phyloP scores from a whole-genome alignment of 2,888 invertebrate genomes.

The Spisula solida region DNA sequence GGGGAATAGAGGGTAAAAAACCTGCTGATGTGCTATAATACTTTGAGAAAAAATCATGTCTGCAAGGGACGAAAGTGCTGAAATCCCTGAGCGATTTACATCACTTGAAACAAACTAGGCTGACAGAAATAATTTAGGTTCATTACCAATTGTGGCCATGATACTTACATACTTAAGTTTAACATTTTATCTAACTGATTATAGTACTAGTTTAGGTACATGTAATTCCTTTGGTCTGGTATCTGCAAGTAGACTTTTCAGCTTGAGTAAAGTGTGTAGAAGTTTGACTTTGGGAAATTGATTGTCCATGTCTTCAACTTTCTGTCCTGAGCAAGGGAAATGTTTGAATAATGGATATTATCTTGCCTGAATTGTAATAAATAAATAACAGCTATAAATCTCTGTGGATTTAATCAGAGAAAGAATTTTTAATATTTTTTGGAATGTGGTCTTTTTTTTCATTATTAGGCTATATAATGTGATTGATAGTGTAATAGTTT shows the following conservation, averaged over 20 bases:
- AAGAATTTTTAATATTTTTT: not conserved
- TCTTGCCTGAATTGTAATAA: not conserved
- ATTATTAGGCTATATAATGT: not conserved
- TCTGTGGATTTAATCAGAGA: not conserved
- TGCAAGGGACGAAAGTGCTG: not conserved
- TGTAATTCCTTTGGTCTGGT: too few species aligned
- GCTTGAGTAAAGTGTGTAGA: too few species aligned
- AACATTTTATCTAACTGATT: too few species aligned
- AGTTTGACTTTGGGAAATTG: too few species aligned
- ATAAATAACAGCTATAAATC: not conserved
- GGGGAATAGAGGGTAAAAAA: slow-evolving; percentile 14
- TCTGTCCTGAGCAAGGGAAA: too few species aligned
- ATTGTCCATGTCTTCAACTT: too few species aligned
- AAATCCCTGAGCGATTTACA: slow-evolving; percentile 4
- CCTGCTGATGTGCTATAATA: not conserved
- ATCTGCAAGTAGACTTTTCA: too few species aligned
- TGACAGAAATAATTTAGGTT: not conserved
- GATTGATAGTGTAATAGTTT: not conserved
- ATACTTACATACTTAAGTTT: not conserved
- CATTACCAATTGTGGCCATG: not conserved
- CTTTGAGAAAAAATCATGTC: slow-evolving; percentile 9
- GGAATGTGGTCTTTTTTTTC: not conserved
- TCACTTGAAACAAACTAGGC: not conserved
- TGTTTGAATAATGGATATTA: too few species aligned
- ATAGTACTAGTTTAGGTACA: too few species aligned